Evolutionary conservation across 2,113 vertebrate species (phyloP).

Genomic region (Diadophis punctatus): DNA sequence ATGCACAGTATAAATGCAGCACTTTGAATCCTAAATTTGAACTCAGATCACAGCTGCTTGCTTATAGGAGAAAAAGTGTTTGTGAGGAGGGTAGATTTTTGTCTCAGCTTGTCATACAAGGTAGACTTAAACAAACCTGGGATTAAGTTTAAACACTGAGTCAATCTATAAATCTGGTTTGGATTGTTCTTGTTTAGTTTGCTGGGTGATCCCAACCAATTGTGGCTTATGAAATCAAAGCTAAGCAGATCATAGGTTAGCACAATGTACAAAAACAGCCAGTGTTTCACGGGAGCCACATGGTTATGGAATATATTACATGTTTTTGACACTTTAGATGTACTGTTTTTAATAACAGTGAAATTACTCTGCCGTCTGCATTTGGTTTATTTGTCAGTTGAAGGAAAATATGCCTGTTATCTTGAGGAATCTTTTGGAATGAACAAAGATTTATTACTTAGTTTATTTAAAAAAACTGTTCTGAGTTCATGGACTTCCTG

Average conservation of each 20-base stretch:
- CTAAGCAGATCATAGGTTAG: background rate
- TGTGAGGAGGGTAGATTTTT: background rate
- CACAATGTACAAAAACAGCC: background rate
- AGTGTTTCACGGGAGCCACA: background rate
- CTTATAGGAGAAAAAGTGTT: background rate
- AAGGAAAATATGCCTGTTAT: constrained; percentile 3
- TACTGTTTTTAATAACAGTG: background rate
- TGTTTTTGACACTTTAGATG: background rate
- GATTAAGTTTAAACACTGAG: background rate
- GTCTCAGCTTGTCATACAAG: background rate
- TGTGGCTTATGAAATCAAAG: background rate
- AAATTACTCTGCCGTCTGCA: background rate
- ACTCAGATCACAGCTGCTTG: background rate
- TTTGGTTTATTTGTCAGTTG: background rate
- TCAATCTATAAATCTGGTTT: background rate
- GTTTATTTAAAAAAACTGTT: background rate
- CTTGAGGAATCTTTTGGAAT: constrained; percentile 10
- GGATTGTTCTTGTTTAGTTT: background rate
- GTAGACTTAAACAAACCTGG: background rate
- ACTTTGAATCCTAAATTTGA: background rate
- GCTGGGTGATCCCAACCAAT: background rate
- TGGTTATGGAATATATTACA: background rate
- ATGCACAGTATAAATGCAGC: background rate
- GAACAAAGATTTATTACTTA: constrained; percentile 16
- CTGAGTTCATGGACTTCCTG: constrained; percentile 25